These are phyloP conservation scores for Poeciliopsis turneri DNA, from an alignment of 2,797 vertebrate species.

Conservation along the genomic window DNA sequence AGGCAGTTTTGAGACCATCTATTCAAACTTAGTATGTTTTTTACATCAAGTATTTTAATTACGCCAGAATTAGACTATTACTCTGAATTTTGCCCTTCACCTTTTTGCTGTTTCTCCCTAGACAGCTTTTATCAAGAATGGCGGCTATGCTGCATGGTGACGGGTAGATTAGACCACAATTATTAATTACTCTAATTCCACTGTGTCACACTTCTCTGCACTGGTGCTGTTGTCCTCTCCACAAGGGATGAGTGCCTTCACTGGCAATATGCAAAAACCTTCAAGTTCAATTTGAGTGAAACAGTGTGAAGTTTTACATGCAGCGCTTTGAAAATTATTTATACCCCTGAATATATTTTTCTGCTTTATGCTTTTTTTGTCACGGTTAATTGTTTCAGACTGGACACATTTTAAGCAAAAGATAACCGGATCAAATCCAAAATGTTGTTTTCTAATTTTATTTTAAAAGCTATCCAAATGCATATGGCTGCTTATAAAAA, in stretches of 20 bases:
- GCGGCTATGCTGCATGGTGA: constrained; percentile 41
- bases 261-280: constrained; percentile 4
- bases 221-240: constrained; percentile 43
- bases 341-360: not conserved
- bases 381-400: not conserved
- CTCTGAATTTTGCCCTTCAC: constrained; percentile 32
- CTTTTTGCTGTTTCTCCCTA: constrained; percentile 25
- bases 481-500: not conserved
- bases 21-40: not conserved
- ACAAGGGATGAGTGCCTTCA: constrained; percentile 35
- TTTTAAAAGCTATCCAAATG: not conserved
- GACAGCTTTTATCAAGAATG: constrained; percentile 44
- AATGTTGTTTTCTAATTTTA: not conserved
- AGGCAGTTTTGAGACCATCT: constrained; percentile 13
- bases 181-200: constrained; percentile 63
- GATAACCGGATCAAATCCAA: not conserved
- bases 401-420: not conserved
- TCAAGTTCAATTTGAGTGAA: not conserved
- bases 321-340: not conserved
- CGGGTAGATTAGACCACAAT: constrained; percentile 57
- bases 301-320: not conserved
- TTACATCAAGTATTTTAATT: constrained; percentile 15
- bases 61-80: constrained; percentile 26
- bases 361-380: not conserved
- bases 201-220: constrained; percentile 52